Evolutionary conservation across 1,140 invertebrate genomes (phyloP).

Genomic region (Heliconius melpomene): DNA sequence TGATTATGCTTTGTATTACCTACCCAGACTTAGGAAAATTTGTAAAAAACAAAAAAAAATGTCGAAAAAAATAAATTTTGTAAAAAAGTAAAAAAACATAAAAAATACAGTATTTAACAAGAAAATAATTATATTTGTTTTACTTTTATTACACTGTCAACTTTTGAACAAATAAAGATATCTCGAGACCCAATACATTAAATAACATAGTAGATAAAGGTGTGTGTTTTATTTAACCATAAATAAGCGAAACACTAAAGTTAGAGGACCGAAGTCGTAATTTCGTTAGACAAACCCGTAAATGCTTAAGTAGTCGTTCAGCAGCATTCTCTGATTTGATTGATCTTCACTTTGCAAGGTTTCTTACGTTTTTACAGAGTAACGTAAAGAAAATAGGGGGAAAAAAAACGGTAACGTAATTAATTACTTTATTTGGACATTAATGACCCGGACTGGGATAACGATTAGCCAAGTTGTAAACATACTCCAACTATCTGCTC

Average conservation of each 20-base stretch:
- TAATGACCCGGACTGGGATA: conserved; percentile 70
- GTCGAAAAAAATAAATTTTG: too few species aligned
- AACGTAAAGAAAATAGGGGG: conserved; percentile 69
- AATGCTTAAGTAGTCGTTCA: conserved; percentile 64
- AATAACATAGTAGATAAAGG: not conserved
- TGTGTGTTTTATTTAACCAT: conserved; percentile 20
- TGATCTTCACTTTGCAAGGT: conserved; percentile 62
- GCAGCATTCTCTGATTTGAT: conserved; percentile 70
- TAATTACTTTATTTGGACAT: conserved; percentile 79
- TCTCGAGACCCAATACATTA: not conserved
- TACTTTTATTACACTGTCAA: too few species aligned
- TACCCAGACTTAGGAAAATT: too few species aligned
- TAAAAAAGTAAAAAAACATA: too few species aligned
- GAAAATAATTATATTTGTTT: too few species aligned
- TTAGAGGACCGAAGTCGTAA: conserved; percentile 57
- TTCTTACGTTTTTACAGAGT: conserved; percentile 66
- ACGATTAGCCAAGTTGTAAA: conserved; percentile 34
- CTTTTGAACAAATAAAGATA: too few species aligned
- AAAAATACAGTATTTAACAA: too few species aligned
- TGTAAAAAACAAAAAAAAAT: too few species aligned
- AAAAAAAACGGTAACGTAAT: conserved; percentile 70
- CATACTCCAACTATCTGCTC: not conserved
- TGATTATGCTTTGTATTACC: too few species aligned
- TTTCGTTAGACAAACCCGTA: conserved; percentile 63
- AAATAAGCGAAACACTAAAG: conserved; percentile 54